phyloP scores from a whole-genome alignment of 2,797 vertebrate species.

The Eupleurogrammus muticus region DNA sequence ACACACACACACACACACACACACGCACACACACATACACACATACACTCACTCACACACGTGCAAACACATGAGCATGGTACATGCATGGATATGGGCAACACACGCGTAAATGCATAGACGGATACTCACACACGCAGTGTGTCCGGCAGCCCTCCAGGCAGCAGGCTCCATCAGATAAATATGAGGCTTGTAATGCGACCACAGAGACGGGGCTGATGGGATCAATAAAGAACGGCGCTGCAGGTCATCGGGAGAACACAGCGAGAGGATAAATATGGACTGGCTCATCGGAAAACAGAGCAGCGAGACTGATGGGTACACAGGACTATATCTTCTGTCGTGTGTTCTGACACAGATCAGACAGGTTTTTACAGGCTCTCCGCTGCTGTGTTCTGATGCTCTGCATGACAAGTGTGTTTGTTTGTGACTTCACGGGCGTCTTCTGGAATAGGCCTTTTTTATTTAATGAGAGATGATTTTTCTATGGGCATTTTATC shows the following conservation, averaged over 20 bases:
- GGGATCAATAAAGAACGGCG: slow-evolving; percentile 77
- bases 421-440: slow-evolving; percentile 25
- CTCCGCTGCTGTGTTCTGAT: not conserved
- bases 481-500: not conserved
- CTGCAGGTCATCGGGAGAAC: slow-evolving; percentile 77
- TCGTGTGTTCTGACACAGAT: slow-evolving; percentile 67
- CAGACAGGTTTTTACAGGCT: slow-evolving; percentile 56
- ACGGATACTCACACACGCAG: slow-evolving; percentile 44
- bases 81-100: slow-evolving; percentile 44
- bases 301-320: slow-evolving; percentile 75
- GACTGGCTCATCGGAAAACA: slow-evolving; percentile 80
- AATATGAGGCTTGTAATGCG: slow-evolving; percentile 80
- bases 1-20: slow-evolving; percentile 24
- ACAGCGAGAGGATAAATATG: slow-evolving; percentile 79
- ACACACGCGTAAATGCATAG: slow-evolving; percentile 32
- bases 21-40: slow-evolving; percentile 33
- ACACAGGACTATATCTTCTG: slow-evolving; percentile 69
- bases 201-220: slow-evolving; percentile 78
- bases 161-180: slow-evolving; percentile 75
- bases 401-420: slow-evolving; percentile 5
- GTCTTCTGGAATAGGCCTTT: not conserved
- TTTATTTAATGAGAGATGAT: not conserved
- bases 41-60: slow-evolving; percentile 23
- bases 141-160: slow-evolving; percentile 62
- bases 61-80: slow-evolving; percentile 56